phyloP scores from a whole-genome alignment of 1,140 invertebrate species.

The Zaprionus ornatus region DNA sequence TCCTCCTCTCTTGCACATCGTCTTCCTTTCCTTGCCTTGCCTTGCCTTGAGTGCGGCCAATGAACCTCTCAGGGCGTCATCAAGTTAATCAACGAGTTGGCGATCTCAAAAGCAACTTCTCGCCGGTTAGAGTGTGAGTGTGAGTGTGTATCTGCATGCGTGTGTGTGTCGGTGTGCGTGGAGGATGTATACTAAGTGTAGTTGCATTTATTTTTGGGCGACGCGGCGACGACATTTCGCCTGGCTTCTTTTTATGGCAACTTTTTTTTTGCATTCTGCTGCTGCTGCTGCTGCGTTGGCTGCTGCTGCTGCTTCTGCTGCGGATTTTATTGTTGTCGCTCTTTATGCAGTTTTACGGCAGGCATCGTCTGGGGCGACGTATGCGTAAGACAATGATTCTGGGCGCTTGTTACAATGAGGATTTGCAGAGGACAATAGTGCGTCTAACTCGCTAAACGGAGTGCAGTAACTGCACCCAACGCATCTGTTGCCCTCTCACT shows the following conservation, averaged over 20 bases:
- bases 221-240: constrained; percentile 56
- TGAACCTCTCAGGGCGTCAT: constrained; percentile 56
- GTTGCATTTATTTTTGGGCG: constrained; percentile 79
- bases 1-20: constrained; percentile 51
- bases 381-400: constrained; percentile 82
- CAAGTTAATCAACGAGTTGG: constrained; percentile 61
- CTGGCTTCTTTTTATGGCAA: constrained; percentile 73
- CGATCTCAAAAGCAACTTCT: constrained; percentile 46
- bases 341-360: constrained; percentile 59
- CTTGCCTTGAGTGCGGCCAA: constrained; percentile 65
- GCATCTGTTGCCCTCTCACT: background rate
- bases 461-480: constrained; percentile 45
- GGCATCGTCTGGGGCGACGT: constrained; percentile 63
- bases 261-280: constrained; percentile 64
- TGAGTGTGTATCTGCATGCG: constrained; percentile 2
- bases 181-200: constrained; percentile 57
- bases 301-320: constrained; percentile 14
- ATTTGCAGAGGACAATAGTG: constrained; percentile 84
- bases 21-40: background rate
- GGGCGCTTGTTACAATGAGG: constrained; percentile 83
- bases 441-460: constrained; percentile 66
- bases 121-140: background rate
- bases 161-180: constrained; percentile 20
- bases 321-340: constrained; percentile 48
- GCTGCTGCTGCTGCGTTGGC: constrained; percentile 10